Percentiles rank a stretch among this genome's conserved stretches.
These are phyloP conservation scores for Leptodon cayanensis DNA, from an alignment of 2,797 vertebrate species.

Conservation along the genomic window DNA sequence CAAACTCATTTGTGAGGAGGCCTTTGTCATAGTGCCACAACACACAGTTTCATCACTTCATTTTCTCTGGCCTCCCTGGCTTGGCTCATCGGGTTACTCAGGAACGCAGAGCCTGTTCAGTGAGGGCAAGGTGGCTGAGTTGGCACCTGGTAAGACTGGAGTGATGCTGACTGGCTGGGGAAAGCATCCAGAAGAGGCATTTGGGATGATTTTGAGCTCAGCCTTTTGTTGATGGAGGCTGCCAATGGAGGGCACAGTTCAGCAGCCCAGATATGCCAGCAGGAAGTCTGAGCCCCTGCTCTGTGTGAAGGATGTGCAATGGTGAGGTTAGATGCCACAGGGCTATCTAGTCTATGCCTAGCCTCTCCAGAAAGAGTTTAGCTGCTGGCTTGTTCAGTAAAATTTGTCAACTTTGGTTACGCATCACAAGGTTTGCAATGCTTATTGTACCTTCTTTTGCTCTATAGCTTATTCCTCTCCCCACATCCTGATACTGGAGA, in stretches of 20 bases:
- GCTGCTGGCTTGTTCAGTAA: not conserved
- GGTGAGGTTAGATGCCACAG: not conserved
- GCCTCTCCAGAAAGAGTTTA: not conserved
- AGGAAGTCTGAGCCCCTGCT: not conserved
- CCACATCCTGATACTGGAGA: not conserved
- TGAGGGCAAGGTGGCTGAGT: not conserved
- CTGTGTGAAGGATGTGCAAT: not conserved
- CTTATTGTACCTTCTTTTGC: not conserved
- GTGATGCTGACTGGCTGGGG: not conserved
- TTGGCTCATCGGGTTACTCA: not conserved
- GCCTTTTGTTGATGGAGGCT: not conserved
- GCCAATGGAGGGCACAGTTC: not conserved
- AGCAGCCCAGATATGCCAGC: not conserved
- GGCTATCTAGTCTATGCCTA: not conserved
- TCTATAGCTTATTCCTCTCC: not conserved
- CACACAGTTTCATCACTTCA: not conserved
- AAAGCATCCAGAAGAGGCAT: not conserved
- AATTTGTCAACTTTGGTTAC: not conserved
- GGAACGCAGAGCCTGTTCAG: not conserved
- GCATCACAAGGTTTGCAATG: not conserved
- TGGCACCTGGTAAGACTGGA: not conserved
- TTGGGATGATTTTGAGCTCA: not conserved
- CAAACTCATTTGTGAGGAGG: not conserved
- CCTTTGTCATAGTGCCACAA: not conserved
- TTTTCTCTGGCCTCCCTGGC: not conserved